phyloP scores from a whole-genome alignment of 2,797 vertebrate genomes.

The Morus bassanus region DNA sequence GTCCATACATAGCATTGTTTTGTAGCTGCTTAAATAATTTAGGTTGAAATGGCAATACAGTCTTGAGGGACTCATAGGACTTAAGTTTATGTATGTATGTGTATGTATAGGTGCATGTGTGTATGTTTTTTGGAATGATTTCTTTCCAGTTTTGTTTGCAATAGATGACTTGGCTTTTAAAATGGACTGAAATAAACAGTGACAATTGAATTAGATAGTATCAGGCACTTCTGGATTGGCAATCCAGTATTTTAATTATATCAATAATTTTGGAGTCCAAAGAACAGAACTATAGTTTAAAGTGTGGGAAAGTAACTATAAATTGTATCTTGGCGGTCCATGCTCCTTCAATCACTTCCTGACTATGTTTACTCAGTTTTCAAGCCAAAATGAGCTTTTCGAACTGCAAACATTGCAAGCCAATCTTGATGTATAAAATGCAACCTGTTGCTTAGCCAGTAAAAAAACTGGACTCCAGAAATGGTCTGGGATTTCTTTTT shows the following conservation, averaged over 20 bases:
- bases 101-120: accelerated
- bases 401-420: conserved; percentile 4
- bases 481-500: conserved; percentile 33
- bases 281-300: conserved; percentile 2
- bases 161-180: not conserved
- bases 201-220: conserved; percentile 9
- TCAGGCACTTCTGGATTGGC: conserved; percentile 6
- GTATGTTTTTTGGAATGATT: not conserved
- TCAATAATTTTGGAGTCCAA: conserved; percentile 5
- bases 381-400: conserved; percentile 38
- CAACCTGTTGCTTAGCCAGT: conserved; percentile 42
- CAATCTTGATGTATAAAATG: conserved; percentile 40
- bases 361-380: conserved; percentile 37
- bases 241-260: conserved; percentile 6
- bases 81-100: not conserved
- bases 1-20: not conserved
- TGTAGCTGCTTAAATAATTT: not conserved
- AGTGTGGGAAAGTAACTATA: conserved; percentile 56
- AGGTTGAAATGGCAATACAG: not conserved
- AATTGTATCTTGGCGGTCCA: conserved; percentile 9
- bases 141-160: not conserved
- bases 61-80: not conserved
- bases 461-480: conserved; percentile 8
- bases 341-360: conserved; percentile 47
- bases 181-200: conserved; percentile 4